Conservation (phyloP, 2,888 invertebrate genomes). For the Eupithecia dodoneata region DNA sequence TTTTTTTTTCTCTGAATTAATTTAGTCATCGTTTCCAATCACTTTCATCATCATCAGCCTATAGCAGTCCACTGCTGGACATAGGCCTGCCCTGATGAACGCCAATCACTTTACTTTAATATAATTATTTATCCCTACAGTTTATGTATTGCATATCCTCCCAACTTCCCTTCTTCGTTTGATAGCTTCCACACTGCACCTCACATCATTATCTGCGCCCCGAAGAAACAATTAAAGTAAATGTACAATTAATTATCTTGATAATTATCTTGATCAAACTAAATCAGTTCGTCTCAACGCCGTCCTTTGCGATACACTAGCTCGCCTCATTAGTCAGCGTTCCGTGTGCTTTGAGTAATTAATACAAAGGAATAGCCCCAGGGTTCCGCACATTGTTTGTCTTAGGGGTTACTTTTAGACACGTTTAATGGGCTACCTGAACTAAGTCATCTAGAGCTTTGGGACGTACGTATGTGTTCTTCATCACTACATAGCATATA, state of each 20-base stretch:
- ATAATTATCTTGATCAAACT: slow-evolving; percentile 10
- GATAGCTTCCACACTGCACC: neutral
- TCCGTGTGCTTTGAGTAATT: slow-evolving; percentile 50
- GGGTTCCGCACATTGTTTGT: slow-evolving; percentile 31
- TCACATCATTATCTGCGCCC: neutral
- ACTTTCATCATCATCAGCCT: no score
- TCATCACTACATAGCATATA: neutral
- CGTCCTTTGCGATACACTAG: slow-evolving; percentile 37
- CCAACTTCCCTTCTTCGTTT: neutral
- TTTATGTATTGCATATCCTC: neutral
- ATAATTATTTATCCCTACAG: neutral
- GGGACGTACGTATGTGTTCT: neutral
- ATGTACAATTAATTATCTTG: slow-evolving; percentile 12
- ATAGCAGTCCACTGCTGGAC: no score
- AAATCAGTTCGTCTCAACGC: slow-evolving; percentile 31
- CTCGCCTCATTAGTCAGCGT: slow-evolving; percentile 42
- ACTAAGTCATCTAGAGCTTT: neutral
- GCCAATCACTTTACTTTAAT: neutral
- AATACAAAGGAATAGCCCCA: slow-evolving; percentile 51
- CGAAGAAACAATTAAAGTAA: slow-evolving; percentile 1
- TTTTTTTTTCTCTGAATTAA: no score
- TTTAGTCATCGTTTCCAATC: no score
- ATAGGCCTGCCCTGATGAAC: no score
- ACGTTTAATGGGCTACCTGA: slow-evolving; percentile 35
- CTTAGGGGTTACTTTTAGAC: slow-evolving; percentile 21